Conservation (phyloP, 2,113 vertebrate species). For the Baryphthengus martii region DNA sequence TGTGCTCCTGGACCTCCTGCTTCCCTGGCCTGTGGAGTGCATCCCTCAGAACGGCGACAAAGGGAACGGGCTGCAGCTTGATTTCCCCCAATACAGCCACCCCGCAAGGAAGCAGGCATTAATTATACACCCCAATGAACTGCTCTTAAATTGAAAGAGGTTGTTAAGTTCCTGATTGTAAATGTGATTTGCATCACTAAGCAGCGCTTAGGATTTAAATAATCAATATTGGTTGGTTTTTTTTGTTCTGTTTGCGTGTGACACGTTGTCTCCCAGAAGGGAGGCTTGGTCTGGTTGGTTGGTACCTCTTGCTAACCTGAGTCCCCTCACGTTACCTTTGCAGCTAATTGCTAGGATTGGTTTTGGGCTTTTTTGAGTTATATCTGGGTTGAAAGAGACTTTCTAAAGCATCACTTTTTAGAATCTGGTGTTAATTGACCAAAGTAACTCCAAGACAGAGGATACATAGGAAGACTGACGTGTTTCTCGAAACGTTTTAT, state of each 20-base stretch:
- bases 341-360: neutral
- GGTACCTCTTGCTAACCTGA: neutral
- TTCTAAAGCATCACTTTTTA: neutral
- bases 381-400: neutral
- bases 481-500: neutral
- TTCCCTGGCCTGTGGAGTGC: neutral
- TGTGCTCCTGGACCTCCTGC: neutral
- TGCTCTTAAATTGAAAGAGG: neutral
- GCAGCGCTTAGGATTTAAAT: neutral
- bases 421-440: neutral
- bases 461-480: neutral
- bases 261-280: neutral
- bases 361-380: too few relatives aligned
- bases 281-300: neutral
- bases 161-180: conserved; percentile 10
- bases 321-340: neutral
- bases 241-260: neutral
- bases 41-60: neutral
- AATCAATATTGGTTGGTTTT: neutral
- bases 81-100: neutral
- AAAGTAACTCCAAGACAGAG: neutral
- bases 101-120: neutral
- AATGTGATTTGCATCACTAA: conserved; percentile 19
- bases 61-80: neutral
- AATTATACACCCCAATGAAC: conserved; percentile 3